Conservation (phyloP, 1,140 invertebrate species). For the Drosophila hydei region DNA sequence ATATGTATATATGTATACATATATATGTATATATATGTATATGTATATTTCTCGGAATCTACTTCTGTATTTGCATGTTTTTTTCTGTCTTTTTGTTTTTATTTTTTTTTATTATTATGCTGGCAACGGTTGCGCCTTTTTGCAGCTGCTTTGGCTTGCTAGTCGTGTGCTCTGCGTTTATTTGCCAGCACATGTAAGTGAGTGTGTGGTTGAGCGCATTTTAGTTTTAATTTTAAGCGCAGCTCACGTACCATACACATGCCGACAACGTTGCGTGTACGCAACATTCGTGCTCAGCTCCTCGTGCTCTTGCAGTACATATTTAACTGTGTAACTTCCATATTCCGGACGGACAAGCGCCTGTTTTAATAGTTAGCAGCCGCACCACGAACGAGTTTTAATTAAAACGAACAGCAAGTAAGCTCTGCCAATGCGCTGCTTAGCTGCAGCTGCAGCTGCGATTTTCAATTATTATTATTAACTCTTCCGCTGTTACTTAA, state of each 20-base stretch:
- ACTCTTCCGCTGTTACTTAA: not conserved
- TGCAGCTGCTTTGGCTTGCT: not conserved
- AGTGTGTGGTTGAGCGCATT: not conserved
- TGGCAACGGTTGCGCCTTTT: too few relatives aligned
- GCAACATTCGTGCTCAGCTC: slow-evolving; percentile 16
- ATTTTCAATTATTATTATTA: slow-evolving; percentile 1
- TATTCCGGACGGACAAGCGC: slow-evolving; percentile 8
- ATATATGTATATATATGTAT: too few relatives aligned
- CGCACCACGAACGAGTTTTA: slow-evolving; percentile 38
- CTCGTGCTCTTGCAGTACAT: not conserved
- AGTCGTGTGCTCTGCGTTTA: slow-evolving; percentile 8
- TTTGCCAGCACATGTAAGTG: slow-evolving; percentile 3
- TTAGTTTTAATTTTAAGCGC: slow-evolving; percentile 43
- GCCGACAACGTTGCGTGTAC: slow-evolving; percentile 35
- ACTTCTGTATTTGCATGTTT: slow-evolving; percentile 20
- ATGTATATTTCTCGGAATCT: slow-evolving; percentile 14
- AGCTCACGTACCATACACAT: slow-evolving; percentile 34
- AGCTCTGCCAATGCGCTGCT: not conserved
- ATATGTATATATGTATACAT: too few relatives aligned
- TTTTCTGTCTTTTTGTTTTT: not conserved
- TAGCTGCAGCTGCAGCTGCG: not conserved
- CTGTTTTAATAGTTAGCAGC: slow-evolving; percentile 15
- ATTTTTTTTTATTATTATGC: not conserved
- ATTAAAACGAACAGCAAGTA: slow-evolving; percentile 26
- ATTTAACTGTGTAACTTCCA: slow-evolving; percentile 8